Percentiles rank a stretch among this genome's conserved stretches.
Evolutionary conservation across 2,888 invertebrate species (phyloP).

Genomic region (Platypus cylindrus): DNA sequence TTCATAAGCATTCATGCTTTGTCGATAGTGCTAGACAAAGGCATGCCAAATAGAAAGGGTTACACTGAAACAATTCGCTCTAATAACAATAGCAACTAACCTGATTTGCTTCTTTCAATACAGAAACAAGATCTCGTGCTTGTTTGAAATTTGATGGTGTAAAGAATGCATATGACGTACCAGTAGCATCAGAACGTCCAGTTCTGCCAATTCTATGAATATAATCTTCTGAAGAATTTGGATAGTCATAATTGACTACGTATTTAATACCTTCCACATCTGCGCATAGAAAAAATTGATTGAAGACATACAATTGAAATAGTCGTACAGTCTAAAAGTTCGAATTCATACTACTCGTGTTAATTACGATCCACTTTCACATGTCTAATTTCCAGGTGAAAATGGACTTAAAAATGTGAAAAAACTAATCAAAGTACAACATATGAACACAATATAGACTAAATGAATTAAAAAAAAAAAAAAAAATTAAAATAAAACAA

Average conservation of each 20-base stretch:
- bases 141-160: conserved; percentile 79
- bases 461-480: conserved; percentile 1
- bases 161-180: conserved; percentile 92
- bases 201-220: conserved; percentile 93
- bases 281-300: no score
- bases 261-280: conserved; percentile 95
- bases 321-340: no score
- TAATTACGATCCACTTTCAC: no score
- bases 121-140: conserved; percentile 78
- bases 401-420: no score
- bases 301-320: no score
- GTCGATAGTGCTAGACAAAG: conserved; percentile 45
- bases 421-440: no score
- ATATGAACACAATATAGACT: no score
- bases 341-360: no score
- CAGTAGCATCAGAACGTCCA: conserved; percentile 73
- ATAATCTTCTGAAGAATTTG: conserved; percentile 89
- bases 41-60: conserved; percentile 67
- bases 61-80: conserved; percentile 2
- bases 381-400: no score
- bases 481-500: conserved; percentile 13
- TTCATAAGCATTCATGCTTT: conserved; percentile 63
- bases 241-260: conserved; percentile 94
- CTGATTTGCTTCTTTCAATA: conserved; percentile 83
- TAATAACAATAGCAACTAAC: no score